Conservation (phyloP, 2,113 vertebrate species). For the Tragulus kanchil region DNA sequence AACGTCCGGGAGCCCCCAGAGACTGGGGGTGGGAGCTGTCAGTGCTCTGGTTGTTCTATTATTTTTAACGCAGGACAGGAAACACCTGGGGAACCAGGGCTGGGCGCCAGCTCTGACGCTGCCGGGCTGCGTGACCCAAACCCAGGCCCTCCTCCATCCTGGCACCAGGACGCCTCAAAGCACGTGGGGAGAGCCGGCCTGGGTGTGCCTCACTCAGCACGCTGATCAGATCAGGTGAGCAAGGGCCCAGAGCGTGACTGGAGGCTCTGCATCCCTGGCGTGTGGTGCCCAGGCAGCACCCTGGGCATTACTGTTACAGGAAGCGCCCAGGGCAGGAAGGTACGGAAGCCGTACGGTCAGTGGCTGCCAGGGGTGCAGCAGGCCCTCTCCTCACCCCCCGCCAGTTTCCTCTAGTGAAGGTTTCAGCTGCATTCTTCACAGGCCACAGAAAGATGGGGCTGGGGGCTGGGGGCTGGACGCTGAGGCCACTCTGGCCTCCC, state of each 20-base stretch:
- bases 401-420: neutral
- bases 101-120: neutral
- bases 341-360: neutral
- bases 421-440: neutral
- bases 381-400: neutral
- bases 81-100: neutral
- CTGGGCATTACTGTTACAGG: fast-evolving
- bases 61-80: neutral
- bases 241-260: fast-evolving
- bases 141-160: neutral
- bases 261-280: neutral
- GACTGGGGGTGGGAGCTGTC: no score
- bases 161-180: neutral
- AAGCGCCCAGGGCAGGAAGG: fast-evolving
- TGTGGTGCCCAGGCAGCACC: fast-evolving
- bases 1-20: neutral
- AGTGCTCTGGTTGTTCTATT: no score
- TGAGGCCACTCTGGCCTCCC: fast-evolving
- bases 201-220: neutral
- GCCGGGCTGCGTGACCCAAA: neutral
- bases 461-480: fast-evolving
- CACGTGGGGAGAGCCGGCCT: neutral
- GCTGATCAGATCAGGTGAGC: no score
- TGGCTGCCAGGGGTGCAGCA: neutral
- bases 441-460: neutral